phyloP scores from a whole-genome alignment of 2,113 vertebrate genomes.

The Sisor rabdophorus region DNA sequence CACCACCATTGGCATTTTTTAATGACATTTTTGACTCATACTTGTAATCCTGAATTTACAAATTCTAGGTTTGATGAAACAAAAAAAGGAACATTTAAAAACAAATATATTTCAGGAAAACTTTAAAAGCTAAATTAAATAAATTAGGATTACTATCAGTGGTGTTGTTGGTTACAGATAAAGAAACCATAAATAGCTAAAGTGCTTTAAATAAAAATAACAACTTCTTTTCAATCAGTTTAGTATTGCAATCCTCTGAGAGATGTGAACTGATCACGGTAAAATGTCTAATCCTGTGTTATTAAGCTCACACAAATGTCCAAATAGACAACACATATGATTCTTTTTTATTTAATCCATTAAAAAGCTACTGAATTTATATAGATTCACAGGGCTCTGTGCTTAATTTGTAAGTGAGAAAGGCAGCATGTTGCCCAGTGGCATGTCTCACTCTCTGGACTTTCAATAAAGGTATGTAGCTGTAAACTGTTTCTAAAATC shows the following conservation, averaged over 20 bases:
- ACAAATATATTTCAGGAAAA: background rate
- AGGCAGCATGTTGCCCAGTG: background rate
- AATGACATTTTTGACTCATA: no score
- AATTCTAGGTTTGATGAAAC: background rate
- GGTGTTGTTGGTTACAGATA: no score
- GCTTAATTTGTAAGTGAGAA: background rate
- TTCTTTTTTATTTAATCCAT: background rate
- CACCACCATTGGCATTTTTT: background rate
- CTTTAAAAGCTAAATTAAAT: background rate
- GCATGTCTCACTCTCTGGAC: slow-evolving; percentile 38
- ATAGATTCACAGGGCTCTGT: background rate
- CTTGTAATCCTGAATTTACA: background rate
- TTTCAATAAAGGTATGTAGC: slow-evolving; percentile 44
- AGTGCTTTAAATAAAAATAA: background rate
- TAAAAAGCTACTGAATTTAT: background rate
- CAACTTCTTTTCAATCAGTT: background rate
- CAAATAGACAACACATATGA: background rate
- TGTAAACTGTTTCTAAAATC: background rate
- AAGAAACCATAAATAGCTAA: background rate
- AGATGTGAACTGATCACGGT: background rate
- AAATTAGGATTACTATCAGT: no score
- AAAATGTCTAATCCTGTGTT: background rate
- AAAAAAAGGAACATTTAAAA: background rate
- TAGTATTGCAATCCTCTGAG: background rate
- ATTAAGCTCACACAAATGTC: background rate